phyloP scores from a whole-genome alignment of 2,888 invertebrate genomes.

The Platycheirus albimanus region DNA sequence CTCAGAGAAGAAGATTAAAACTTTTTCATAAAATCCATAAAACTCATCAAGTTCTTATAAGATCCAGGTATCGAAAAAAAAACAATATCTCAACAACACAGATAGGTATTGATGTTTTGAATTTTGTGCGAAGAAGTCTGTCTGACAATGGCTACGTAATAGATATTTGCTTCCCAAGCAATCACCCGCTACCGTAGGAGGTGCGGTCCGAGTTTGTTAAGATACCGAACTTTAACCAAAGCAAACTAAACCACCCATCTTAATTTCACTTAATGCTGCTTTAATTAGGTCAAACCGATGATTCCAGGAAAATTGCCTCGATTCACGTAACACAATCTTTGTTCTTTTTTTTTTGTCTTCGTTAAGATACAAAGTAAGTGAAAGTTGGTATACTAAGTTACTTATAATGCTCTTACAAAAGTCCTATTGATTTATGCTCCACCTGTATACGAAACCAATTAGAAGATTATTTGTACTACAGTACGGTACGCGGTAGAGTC shows the following conservation, averaged over 20 bases:
- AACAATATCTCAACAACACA: no score
- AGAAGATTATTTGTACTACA: slow-evolving; percentile 58
- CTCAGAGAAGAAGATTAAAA: no score
- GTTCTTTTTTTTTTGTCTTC: no score
- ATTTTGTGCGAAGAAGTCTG: no score
- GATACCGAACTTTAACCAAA: neutral
- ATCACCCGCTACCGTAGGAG: no score
- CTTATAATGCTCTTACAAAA: slow-evolving; percentile 22
- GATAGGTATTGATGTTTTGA: no score
- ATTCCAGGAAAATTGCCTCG: slow-evolving; percentile 44
- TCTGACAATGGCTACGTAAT: no score
- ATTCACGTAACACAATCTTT: slow-evolving; percentile 41
- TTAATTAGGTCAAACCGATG: slow-evolving; percentile 67
- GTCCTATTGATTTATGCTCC: slow-evolving; percentile 66
- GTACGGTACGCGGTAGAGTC: neutral
- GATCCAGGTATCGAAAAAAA: no score
- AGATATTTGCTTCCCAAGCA: no score
- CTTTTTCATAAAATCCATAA: no score
- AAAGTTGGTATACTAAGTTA: neutral
- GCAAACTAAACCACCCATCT: slow-evolving; percentile 1
- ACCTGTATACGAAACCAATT: slow-evolving; percentile 69
- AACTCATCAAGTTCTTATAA: no score
- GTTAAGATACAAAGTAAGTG: slow-evolving; percentile 4
- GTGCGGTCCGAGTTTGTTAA: no score
- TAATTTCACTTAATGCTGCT: slow-evolving; percentile 29